Conservation (phyloP, 2,797 vertebrate species). For the Pangasius sanitwongsei region DNA sequence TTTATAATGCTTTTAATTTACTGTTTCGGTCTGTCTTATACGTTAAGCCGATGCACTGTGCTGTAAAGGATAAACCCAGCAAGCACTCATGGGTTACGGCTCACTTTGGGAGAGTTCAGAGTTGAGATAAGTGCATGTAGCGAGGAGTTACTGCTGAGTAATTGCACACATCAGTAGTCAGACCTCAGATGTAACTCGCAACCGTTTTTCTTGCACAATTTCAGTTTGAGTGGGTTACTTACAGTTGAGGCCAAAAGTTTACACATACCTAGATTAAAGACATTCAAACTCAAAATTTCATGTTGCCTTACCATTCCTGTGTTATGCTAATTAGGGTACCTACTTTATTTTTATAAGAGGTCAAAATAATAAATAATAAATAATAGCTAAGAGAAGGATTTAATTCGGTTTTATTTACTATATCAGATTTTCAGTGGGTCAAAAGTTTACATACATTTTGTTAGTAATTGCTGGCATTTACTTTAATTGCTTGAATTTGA, state of each 20-base stretch:
- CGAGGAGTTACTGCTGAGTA: background rate
- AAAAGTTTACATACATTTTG: background rate
- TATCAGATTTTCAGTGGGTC: background rate
- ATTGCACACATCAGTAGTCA: background rate
- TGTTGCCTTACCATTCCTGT: background rate
- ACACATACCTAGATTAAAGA: background rate
- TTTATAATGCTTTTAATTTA: background rate
- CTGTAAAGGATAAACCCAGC: background rate
- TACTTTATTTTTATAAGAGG: background rate
- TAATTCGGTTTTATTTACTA: background rate
- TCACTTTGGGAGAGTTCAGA: background rate
- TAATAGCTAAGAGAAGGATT: background rate
- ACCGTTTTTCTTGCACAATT: background rate
- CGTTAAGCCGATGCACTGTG: background rate
- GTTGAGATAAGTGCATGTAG: background rate
- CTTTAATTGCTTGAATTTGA: background rate
- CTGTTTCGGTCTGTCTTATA: background rate
- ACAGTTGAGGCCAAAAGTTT: background rate
- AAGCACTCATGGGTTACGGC: background rate
- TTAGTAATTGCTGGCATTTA: background rate
- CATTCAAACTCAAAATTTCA: background rate
- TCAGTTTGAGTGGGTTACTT: background rate
- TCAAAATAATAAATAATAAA: too few species aligned
- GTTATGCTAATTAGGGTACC: background rate
- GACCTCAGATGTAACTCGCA: background rate